Evolutionary conservation across 2,888 invertebrate genomes (phyloP), one percentile per base, ranked within the genome.

Genomic region (Mesodorylaimus sp.): DNA sequence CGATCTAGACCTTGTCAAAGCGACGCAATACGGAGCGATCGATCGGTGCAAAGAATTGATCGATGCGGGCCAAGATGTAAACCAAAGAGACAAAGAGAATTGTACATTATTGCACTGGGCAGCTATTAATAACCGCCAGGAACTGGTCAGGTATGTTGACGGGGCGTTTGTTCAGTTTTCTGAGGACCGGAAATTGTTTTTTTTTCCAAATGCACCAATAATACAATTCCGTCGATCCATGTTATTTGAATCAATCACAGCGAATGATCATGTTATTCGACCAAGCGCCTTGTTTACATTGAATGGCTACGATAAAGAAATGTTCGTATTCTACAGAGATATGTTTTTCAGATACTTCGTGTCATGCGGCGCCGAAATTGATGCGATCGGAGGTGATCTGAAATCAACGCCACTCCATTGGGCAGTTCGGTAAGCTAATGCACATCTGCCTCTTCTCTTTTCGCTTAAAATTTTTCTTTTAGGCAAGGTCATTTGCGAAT

Each of bases 101-200:
- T 93, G 97, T 50, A 89, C 91, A 1, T 72, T 97, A 47, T 73
- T 97, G n/a, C 97, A 97, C 68, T 97, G 97, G 97, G 95, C 95
- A 36, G 83, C 95, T 21, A 97, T 97, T 64, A 97, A 97, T 70
- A 95, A 95, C 73, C 76, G 93, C 50, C 77, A 79, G 57, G 88
- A 93, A 61, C 83, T 95, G 59, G 85, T 91, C 51, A 78, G 79
- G 69, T 71, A 56, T 56, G 60, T 45, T n/a, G n/a, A n/a, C n/a
- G n/a, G n/a, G n/a, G n/a, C n/a, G n/a, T n/a, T n/a, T n/a, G n/a
- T n/a, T n/a, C n/a, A n/a, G n/a, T n/a, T n/a, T n/a, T n/a, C n/a
- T n/a, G n/a, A n/a, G n/a, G n/a, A n/a, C n/a, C n/a, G n/a, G n/a
- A n/a, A n/a, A n/a, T n/a, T n/a, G n/a, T n/a, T n/a, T n/a, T n/a